Base-by-base conservation (phyloP, 2,888 invertebrate species). In the Atrina japonica region DNA sequence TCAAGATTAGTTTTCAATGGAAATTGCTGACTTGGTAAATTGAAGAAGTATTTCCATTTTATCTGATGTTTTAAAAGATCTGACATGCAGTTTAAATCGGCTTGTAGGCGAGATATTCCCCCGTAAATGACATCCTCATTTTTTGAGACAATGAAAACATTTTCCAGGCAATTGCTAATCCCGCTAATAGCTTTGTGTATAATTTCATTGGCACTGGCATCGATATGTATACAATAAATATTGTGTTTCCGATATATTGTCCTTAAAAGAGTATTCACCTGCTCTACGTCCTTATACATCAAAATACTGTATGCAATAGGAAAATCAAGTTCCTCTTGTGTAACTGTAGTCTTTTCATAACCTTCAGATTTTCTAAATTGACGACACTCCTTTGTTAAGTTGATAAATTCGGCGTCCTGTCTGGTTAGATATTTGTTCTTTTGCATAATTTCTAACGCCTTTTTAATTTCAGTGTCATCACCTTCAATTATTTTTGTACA, bases 21-120 rank as follows among this genome's bases (percentile, higher is more conserved):
- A 74, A 88, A 88, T 21, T 89, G 81, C 55, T 87, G 87, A 50
- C 87, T 87, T 7, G 89, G 88, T n/a, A 88, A 70, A 72, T 90
- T 90, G 18, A 90, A 81, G 43, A 90, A 84, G 76, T 90, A 90
- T 56, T 85, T 85, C 90, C 90, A 90, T 6, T 75, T 53, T 23
- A 64, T 60, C 14, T 61, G 66, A 7, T 55, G 55, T 1, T 73
- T 69, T 9, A 87, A 40, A 14, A 87, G 80, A 61, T 89, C 88
- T 23, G 76, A 41, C 88, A 90, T 89, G 71, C 91, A 91, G 67
- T 88, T 89, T 9, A 90, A 74, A 70, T 89, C 89, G 0, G 89
- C 88, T 70, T 84, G 83, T 16, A 91, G 78, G 2, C 89, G 81
- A 0, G 83, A 77, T 66, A 87, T 88, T 0, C 88, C 88, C 0